These are phyloP conservation scores for Columba guinea DNA, from an alignment of 2,797 vertebrate species.

Conservation along the genomic window DNA sequence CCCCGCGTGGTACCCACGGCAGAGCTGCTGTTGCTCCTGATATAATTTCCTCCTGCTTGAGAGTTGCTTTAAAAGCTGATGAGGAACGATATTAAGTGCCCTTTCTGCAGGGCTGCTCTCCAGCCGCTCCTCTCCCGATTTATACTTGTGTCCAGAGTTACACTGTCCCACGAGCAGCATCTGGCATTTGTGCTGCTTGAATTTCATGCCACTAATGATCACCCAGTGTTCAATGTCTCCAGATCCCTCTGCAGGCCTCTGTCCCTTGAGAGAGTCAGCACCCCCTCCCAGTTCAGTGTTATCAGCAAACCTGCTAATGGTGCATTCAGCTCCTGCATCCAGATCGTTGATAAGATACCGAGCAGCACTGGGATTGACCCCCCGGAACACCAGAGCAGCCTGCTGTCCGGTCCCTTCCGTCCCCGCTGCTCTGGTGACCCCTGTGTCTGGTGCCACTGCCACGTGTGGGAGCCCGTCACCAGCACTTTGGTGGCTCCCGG, in stretches of 20 bases:
- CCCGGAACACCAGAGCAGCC: too few relatives aligned
- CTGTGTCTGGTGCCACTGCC: too few relatives aligned
- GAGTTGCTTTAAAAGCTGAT: not conserved
- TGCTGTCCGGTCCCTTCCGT: too few relatives aligned
- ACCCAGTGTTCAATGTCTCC: too few relatives aligned
- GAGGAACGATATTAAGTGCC: not conserved
- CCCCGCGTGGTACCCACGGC: not conserved
- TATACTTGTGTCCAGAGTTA: too few relatives aligned
- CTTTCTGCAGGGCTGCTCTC: too few relatives aligned
- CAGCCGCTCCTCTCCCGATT: too few relatives aligned
- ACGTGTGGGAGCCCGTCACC: too few relatives aligned
- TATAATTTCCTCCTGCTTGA: not conserved
- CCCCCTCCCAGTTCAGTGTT: not conserved
- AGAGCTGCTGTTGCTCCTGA: not conserved
- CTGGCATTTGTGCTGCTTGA: not conserved
- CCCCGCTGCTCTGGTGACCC: too few relatives aligned
- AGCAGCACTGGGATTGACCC: not conserved
- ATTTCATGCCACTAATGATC: not conserved
- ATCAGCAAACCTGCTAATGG: not conserved
- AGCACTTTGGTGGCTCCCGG: too few relatives aligned
- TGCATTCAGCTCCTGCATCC: not conserved
- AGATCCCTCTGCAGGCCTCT: not conserved
- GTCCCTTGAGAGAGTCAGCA: not conserved
- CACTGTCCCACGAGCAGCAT: not conserved
- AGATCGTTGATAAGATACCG: not conserved